These are phyloP conservation scores for Gari tellinella DNA, from an alignment of 2,888 invertebrate species.

Conservation along the genomic window DNA sequence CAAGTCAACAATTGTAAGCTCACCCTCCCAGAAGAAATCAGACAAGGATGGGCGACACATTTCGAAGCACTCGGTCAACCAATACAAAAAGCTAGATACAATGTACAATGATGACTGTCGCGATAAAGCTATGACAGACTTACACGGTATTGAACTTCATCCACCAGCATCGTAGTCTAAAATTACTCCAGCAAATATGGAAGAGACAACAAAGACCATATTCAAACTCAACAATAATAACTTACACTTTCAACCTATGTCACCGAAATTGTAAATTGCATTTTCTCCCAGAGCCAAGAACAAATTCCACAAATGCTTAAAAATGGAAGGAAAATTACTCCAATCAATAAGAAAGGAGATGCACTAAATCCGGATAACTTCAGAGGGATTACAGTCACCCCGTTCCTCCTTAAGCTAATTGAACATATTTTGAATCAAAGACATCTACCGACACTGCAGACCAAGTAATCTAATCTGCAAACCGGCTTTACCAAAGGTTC, in stretches of 20 bases:
- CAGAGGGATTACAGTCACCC: conserved; percentile 4
- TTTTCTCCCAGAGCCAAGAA: too few species aligned
- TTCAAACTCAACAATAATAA: conserved; percentile 10
- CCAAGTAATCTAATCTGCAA: neutral
- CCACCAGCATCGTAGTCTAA: neutral
- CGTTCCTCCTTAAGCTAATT: neutral
- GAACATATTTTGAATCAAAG: neutral
- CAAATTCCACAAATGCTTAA: too few species aligned
- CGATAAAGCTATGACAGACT: neutral
- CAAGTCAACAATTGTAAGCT: too few species aligned
- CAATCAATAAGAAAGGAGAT: neutral
- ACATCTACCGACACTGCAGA: neutral
- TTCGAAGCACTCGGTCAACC: too few species aligned
- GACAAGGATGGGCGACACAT: too few species aligned
- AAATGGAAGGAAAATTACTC: neutral
- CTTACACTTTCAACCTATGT: neutral
- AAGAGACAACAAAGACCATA: neutral
- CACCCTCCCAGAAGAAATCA: too few species aligned
- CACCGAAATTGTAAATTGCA: too few species aligned
- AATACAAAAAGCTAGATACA: too few species aligned
- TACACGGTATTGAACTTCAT: neutral
- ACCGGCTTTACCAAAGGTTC: conserved; percentile 4
- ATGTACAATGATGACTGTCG: neutral
- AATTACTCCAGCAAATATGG: neutral
- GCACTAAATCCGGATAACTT: neutral